Base-by-base conservation (phyloP, 1,140 invertebrate genomes). In the Solenopsis fugax region DNA sequence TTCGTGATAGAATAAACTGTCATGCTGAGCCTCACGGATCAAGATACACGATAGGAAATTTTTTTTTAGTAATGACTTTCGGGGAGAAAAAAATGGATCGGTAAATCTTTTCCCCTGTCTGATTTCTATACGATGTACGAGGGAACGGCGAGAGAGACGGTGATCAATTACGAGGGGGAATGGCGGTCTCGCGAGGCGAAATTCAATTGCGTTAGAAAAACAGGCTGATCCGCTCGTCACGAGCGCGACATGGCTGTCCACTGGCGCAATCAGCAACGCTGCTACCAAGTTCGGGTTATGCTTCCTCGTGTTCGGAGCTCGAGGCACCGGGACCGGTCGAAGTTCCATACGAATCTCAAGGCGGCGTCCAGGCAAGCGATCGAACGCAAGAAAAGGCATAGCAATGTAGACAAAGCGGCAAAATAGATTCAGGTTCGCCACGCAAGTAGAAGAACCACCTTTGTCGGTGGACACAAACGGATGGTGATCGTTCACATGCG, bases 151-250 rank as follows among this genome's bases (percentile, higher is more conserved):
- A 73, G 54, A 48, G 52, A 73, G 90, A 88, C 87, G 90, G 91
- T 85, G 89, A 92, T 93, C 92, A 92, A 93, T 93, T 93, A 93
- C 92, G 90, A 50, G 85, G 87, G 75, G 86, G 89, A 92, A 92
- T 65, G 90, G 58, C 81, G 88, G 89, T 50, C 87, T 88, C 87
- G 88, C 88, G 76, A 92, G 91, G 93, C 91, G 92, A 93, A 93
- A 93, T 93, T 93, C 88, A 92, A 92, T 92, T 91, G 89, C 91
- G 86, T 88, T 90, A 92, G 91, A 93, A 93, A 93, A 93, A 93
- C 92, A 93, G 87, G 89, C 90, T 90, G 90, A 92, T 92, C 91
- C 89, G 88, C 67, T 87, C 90, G 88, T 93, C 88, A 88, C 82
- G 84, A 91, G 90, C 90, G 91, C 90, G 91, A 92, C 92, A 92